These are phyloP conservation scores for Coelinius sp. DNA, from an alignment of 2,888 invertebrate genomes.

Conservation along the genomic window DNA sequence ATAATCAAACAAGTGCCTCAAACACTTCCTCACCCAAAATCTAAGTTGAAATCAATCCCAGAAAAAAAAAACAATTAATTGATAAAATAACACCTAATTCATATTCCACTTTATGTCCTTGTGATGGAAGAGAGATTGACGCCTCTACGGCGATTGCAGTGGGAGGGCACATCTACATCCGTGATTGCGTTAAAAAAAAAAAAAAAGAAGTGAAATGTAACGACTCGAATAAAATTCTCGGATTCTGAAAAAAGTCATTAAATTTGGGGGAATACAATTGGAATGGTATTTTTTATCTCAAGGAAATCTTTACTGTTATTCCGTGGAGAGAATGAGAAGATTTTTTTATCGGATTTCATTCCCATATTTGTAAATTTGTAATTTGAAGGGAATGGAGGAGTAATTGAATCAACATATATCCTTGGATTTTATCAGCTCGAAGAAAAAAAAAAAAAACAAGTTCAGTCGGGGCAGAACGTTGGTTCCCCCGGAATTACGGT, in stretches of 20 bases:
- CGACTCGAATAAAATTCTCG: slow-evolving; percentile 9
- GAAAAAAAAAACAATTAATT: background rate
- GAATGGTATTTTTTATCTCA: slow-evolving; percentile 2
- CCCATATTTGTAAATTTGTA: background rate
- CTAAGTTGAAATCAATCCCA: background rate
- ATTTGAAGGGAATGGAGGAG: background rate
- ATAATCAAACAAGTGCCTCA: background rate
- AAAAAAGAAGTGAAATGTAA: background rate
- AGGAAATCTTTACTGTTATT: background rate
- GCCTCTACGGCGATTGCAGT: slow-evolving; percentile 1
- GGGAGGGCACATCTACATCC: slow-evolving; percentile 9
- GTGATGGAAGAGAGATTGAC: slow-evolving; percentile 21
- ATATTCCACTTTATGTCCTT: slow-evolving; percentile 11
- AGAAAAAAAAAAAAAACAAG: background rate
- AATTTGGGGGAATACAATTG: background rate
- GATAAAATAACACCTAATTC: slow-evolving; percentile 6
- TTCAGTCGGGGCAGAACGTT: background rate
- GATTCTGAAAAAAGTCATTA: slow-evolving; percentile 2
- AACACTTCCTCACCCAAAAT: background rate
- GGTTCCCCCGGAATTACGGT: background rate
- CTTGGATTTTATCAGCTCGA: background rate
- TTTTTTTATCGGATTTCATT: background rate
- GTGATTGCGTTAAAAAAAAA: slow-evolving; percentile 14
- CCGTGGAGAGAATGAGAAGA: background rate
- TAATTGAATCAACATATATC: background rate